Conservation (phyloP, 2,888 invertebrate genomes). For the Meiosimyza decipiens region DNA sequence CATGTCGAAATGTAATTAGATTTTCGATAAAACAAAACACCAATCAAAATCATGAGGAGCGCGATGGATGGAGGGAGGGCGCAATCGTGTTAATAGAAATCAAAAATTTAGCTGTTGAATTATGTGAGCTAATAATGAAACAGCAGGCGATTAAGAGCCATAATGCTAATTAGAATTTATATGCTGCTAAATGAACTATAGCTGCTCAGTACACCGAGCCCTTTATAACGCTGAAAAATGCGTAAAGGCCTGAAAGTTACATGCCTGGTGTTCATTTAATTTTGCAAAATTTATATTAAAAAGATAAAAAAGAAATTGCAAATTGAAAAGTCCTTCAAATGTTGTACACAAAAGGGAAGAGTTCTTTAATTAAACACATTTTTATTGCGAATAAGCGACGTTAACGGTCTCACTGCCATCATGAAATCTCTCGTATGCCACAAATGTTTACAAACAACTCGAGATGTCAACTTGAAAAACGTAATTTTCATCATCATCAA, state of each 20-base stretch:
- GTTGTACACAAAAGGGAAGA: not conserved
- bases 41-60: not conserved
- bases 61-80: not conserved
- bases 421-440: not conserved
- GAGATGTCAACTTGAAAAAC: constrained; percentile 66
- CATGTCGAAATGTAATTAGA: constrained; percentile 12
- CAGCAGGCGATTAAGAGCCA: too few species aligned
- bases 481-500: constrained; percentile 57
- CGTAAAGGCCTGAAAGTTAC: too few species aligned
- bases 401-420: not conserved
- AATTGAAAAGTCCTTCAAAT: constrained; percentile 15
- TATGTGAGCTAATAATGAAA: too few species aligned
- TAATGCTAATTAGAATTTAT: too few species aligned
- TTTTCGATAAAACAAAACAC: not conserved
- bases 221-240: too few species aligned
- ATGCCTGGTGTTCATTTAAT: too few species aligned
- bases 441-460: constrained; percentile 65
- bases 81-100: not conserved
- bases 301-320: too few species aligned
- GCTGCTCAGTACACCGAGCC: too few species aligned
- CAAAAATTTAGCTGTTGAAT: too few species aligned
- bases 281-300: too few species aligned
- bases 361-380: constrained; percentile 26
- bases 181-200: too few species aligned
- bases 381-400: not conserved